phyloP scores from a whole-genome alignment of 2,797 vertebrate species.

The Hemibagrus guttatus region DNA sequence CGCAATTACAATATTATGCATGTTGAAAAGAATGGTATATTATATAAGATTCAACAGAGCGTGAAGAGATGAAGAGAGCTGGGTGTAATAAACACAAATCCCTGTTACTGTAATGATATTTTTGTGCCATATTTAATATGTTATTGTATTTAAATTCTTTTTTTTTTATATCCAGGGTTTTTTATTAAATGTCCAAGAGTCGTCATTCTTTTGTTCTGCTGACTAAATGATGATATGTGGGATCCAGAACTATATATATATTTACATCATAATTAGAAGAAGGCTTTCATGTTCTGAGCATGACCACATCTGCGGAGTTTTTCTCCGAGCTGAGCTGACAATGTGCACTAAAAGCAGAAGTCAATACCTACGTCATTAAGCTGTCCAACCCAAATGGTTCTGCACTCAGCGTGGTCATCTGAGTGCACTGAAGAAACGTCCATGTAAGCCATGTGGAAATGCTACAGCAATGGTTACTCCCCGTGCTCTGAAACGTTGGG shows the following conservation, averaged over 20 bases:
- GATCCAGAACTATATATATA: background rate
- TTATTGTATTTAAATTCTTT: background rate
- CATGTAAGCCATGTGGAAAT: conserved; percentile 10
- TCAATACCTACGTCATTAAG: conserved; percentile 2
- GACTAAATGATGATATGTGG: background rate
- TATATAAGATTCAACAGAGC: background rate
- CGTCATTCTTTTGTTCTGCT: background rate
- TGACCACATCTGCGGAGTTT: background rate
- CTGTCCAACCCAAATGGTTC: conserved; percentile 2
- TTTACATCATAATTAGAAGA: background rate
- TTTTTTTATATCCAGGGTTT: too few species aligned
- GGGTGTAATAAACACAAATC: background rate
- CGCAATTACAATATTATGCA: background rate
- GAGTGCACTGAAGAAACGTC: conserved; percentile 1
- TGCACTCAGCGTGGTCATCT: background rate
- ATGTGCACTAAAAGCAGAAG: background rate
- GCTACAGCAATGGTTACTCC: background rate
- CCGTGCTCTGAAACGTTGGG: conserved; percentile 4
- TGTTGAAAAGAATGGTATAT: background rate
- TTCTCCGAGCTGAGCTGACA: background rate
- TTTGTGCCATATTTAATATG: too few species aligned
- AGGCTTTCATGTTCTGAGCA: background rate
- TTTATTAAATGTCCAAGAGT: too few species aligned
- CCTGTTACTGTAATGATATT: background rate
- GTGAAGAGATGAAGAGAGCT: background rate